Evolutionary conservation across 2,888 invertebrate genomes (phyloP).

Genomic region (Tholera decimalis): DNA sequence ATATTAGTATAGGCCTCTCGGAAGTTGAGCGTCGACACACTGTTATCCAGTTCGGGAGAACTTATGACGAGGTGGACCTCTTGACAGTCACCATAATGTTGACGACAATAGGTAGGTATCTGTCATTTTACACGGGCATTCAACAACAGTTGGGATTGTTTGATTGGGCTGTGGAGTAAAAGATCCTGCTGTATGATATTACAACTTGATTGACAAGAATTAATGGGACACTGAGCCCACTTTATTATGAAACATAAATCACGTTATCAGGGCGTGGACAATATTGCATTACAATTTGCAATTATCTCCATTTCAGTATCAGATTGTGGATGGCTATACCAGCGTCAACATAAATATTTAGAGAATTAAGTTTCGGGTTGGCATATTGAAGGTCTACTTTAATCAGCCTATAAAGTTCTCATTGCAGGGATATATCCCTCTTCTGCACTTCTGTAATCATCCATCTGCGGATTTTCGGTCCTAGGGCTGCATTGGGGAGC

Average conservation of each 20-base stretch:
- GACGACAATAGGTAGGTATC: too few species aligned
- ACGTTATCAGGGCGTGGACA: slow-evolving; percentile 8
- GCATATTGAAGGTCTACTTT: neutral
- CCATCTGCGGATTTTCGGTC: too few species aligned
- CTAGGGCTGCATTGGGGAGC: too few species aligned
- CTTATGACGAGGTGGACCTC: too few species aligned
- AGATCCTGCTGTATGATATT: slow-evolving; percentile 28
- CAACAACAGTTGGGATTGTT: neutral
- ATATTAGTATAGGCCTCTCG: too few species aligned
- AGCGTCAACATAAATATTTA: neutral
- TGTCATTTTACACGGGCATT: neutral
- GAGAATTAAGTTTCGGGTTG: neutral
- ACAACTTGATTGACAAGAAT: slow-evolving; percentile 36
- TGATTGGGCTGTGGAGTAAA: neutral
- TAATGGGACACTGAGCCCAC: slow-evolving; percentile 9
- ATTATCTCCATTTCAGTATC: neutral
- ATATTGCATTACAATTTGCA: slow-evolving; percentile 15
- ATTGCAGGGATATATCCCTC: too few species aligned
- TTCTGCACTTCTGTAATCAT: too few species aligned
- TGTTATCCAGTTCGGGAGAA: too few species aligned
- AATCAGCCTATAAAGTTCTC: too few species aligned
- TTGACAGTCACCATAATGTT: too few species aligned
- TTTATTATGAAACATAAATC: neutral
- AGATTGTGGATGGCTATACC: too few species aligned
- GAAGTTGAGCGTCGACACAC: too few species aligned